Percentiles rank a stretch among this genome's conserved stretches.
Evolutionary conservation across 2,888 invertebrate species (phyloP).

Genomic region (Leptothorax acervorum): DNA sequence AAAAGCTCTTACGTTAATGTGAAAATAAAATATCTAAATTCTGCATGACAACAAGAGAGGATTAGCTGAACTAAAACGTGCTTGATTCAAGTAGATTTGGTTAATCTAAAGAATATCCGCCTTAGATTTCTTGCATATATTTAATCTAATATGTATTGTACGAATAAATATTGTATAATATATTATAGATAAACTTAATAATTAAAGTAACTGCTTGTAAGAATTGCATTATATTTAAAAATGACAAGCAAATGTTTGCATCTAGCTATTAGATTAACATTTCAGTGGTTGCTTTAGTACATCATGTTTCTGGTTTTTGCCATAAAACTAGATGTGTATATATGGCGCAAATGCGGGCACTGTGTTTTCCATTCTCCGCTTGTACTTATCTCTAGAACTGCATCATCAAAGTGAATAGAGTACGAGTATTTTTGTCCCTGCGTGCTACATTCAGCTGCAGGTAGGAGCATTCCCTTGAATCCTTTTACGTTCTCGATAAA

Average conservation of each 20-base stretch:
- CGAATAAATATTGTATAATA: background rate
- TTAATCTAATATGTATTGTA: background rate
- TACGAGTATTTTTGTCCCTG: slow-evolving; percentile 36
- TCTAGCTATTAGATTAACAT: background rate
- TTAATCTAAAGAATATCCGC: background rate
- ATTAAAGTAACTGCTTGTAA: background rate
- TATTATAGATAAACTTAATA: background rate
- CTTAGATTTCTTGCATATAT: background rate
- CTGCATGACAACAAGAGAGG: background rate
- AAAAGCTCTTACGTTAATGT: background rate
- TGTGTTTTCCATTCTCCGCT: slow-evolving; percentile 17
- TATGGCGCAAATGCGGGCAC: slow-evolving; percentile 22
- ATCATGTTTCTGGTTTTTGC: background rate
- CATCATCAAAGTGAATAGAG: slow-evolving; percentile 47
- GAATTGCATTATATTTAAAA: background rate
- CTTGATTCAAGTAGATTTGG: background rate
- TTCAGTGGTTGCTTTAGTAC: background rate
- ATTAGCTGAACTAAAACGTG: background rate
- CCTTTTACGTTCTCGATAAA: slow-evolving; percentile 47
- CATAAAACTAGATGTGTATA: slow-evolving; percentile 1
- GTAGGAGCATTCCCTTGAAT: background rate
- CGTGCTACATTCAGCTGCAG: slow-evolving; percentile 19
- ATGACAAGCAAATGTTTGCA: background rate
- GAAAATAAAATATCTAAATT: slow-evolving; percentile 1
- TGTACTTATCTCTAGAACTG: slow-evolving; percentile 33